Base-by-base conservation (phyloP, 2,797 vertebrate species). In the Paguma larvata region DNA sequence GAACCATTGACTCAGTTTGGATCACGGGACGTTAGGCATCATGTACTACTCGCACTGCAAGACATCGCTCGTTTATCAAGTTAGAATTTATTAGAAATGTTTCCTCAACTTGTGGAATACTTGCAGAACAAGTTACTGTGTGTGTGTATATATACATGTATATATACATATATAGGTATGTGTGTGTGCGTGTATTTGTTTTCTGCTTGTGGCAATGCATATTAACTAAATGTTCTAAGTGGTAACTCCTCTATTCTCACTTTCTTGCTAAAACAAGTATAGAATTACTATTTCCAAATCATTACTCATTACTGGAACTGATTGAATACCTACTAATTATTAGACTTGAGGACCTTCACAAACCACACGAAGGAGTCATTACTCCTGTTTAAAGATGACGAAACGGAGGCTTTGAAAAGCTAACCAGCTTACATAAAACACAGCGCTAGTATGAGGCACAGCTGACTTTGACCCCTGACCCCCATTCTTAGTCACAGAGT, bases 221-320 rank as follows among this genome's bases (percentile, higher is more conserved):
- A 77, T 46, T 75, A 73, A 89, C 18, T 59, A 56, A 83, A 90
- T 30, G 2, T 11, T 46, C 2, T 21, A 95, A 63, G 2, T 41
- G 18, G 5, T 38, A 94, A 92, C 7, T 38, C 7, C 3, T 70
- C 2, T 82, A 53, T 77, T 9, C 14, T 78, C 59, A 51, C 88
- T 89, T 93, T 83, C 84, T 68, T 75, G 77, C 4, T 91, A 79
- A 92, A 95, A 90, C 53, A 56, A 13, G 7, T 46, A 30, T n/a
- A 6, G 13, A 46, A 25, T 46, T 68, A 46, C 21, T 62, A 25
- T 73, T 90, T 92, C 91, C 41, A 93, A 73, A 38, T 80, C n/a
- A 82, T 30, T 44, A 77, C 19, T 59, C 14, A 38, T 38, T 89
- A 30, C 11, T 65, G 70, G 4, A 32, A 78, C 5, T 44, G 53